Evolutionary conservation across 2,888 invertebrate species (phyloP), one percentile per base, ranked within the genome.

Genomic region (Lysandra coridon): DNA sequence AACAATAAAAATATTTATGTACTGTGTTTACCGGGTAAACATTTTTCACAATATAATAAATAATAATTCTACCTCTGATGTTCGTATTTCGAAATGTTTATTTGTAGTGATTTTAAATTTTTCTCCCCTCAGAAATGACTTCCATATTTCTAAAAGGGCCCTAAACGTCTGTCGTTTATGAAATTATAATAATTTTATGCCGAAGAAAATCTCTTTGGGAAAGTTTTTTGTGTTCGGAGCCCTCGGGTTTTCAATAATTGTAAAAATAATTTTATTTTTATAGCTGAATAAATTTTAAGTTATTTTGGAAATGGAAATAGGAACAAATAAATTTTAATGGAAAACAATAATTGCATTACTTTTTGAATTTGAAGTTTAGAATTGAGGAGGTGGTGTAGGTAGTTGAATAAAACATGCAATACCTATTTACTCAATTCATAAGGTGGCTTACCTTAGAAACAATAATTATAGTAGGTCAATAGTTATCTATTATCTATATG

Each of bases 111-210:
- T 44, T 74, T 74, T 10, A 74, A 74, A 5, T 44, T 74, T 44
- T 44, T 44, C 44, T 10, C 44, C 74, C 40, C 74, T 74, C 23
- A 40, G 73, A 73, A 73, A 40, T 40, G 17, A 37, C 10, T 76
- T 76, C 33, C 33, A 57, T 33, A 53, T 12, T 75, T 53, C 73
- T 14, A 23, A 53, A 57, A 76, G 30, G n/a, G 53, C 5, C 17
- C 57, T 14, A 76, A 76, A 76, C 57, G 76, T 76, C 57, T 57
- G 57, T 76, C 76, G 33, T 33, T 76, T 76, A 53, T 76, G 49
- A 76, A 76, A 76, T 76, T 76, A 76, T 76, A 17, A 57, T 76
- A 76, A 76, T 76, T 76, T 76, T 33, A 76, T 57, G 12, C 37
- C 14, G 30, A 76, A 30, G 33, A 14, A 53, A 76, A 76, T 23